Percentiles rank a stretch among this genome's conserved stretches.
These are phyloP conservation scores for Herpailurus yagouaroundi DNA, from an alignment of 2,113 vertebrate genomes.

Conservation along the genomic window DNA sequence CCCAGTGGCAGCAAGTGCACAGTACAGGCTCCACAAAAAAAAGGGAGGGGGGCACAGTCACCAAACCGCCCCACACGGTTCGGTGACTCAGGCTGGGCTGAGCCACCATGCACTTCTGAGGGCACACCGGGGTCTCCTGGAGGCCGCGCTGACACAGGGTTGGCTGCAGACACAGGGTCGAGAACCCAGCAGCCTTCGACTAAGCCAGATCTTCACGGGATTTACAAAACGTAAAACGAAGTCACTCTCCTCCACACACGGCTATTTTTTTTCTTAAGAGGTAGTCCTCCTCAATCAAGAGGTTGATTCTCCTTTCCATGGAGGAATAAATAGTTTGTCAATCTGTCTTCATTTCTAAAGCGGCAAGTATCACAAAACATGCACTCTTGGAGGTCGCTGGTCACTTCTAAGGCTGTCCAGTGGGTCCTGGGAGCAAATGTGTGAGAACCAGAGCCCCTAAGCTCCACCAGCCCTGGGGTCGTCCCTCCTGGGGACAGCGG, in stretches of 20 bases:
- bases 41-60: background rate
- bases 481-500: no score
- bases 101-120: background rate
- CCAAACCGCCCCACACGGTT: no score
- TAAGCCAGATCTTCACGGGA: background rate
- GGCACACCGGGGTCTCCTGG: background rate
- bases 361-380: background rate
- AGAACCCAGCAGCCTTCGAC: no score
- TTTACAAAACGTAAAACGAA: background rate
- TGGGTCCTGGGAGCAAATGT: accelerated
- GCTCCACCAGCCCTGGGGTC: accelerated
- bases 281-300: background rate
- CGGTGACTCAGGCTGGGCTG: no score
- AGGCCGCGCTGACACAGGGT: background rate
- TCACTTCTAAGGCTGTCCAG: no score
- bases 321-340: background rate
- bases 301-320: background rate
- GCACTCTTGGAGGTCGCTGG: background rate
- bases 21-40: background rate
- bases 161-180: background rate
- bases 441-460: accelerated
- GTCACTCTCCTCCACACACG: background rate
- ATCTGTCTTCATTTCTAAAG: background rate
- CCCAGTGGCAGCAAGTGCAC: background rate
- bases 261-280: background rate